A percentile compares a stretch with the other conserved stretches of the same genome.
phyloP scores from a whole-genome alignment of 2,888 invertebrate genomes.

The Fragum whitleyi region DNA sequence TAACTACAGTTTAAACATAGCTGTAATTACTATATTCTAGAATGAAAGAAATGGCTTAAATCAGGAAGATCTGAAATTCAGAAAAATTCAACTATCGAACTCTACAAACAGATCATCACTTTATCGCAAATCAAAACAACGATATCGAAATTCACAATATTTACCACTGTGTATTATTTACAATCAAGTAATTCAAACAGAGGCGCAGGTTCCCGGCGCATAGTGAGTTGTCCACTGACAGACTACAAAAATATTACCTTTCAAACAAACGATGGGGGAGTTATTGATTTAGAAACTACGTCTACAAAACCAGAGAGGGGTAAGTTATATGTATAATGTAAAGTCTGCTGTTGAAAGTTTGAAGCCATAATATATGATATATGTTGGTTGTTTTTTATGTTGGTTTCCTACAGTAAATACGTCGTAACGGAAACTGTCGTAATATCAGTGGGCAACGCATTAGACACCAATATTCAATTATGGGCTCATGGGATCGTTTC shows the following conservation, averaged over 20 bases:
- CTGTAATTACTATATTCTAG: too few species aligned
- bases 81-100: too few species aligned
- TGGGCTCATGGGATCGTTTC: too few species aligned
- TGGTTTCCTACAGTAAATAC: too few species aligned
- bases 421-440: too few species aligned
- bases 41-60: too few species aligned
- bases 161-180: slow-evolving; percentile 1
- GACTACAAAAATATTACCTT: background rate
- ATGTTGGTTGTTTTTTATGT: too few species aligned
- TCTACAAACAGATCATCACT: background rate
- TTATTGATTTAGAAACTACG: background rate
- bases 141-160: background rate
- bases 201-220: background rate
- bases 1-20: too few species aligned
- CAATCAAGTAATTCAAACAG: slow-evolving; percentile 1
- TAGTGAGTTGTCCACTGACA: background rate
- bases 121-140: background rate
- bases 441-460: too few species aligned
- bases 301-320: background rate
- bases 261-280: background rate
- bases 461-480: too few species aligned
- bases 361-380: background rate
- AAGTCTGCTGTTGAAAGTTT: background rate
- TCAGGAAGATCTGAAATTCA: too few species aligned
- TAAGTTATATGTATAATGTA: background rate